phyloP scores from a whole-genome alignment of 2,888 invertebrate genomes.

The Callyntrura guangdongensis region DNA sequence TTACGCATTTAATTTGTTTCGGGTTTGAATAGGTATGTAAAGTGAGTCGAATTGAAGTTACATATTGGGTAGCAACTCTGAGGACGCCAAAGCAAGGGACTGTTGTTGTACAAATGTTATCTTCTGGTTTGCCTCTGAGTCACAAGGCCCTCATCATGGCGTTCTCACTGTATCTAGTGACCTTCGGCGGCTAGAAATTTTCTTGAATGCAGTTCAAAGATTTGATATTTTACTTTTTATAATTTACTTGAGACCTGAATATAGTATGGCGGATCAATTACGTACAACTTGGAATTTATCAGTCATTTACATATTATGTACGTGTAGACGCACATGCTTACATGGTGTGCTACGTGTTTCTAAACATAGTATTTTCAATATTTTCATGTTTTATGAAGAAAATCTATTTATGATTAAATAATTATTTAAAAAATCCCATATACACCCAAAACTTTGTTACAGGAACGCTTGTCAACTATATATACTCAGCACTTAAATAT shows the following conservation, averaged over 20 bases:
- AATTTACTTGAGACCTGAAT: not conserved
- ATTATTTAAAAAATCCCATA: no score
- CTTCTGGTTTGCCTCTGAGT: constrained; percentile 68
- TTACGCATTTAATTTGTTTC: constrained; percentile 27
- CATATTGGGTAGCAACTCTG: constrained; percentile 72
- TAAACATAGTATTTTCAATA: no score
- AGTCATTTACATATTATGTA: no score
- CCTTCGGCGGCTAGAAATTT: constrained; percentile 56
- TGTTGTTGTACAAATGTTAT: constrained; percentile 70
- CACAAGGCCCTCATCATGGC: constrained; percentile 77
- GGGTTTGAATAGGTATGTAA: constrained; percentile 63
- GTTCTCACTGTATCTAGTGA: constrained; percentile 76
- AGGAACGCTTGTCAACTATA: no score
- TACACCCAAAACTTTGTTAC: no score
- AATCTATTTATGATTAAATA: no score
- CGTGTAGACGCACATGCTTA: no score
- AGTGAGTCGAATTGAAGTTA: constrained; percentile 74
- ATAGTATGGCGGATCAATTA: no score
- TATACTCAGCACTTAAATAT: no score
- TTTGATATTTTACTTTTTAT: not conserved
- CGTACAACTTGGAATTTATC: no score
- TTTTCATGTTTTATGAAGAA: no score
- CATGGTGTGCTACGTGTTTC: no score
- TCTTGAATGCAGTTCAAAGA: constrained; percentile 30
- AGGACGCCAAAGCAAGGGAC: constrained; percentile 72